These are phyloP conservation scores for Elachura formosa DNA, from an alignment of 2,113 vertebrate genomes.

Conservation along the genomic window DNA sequence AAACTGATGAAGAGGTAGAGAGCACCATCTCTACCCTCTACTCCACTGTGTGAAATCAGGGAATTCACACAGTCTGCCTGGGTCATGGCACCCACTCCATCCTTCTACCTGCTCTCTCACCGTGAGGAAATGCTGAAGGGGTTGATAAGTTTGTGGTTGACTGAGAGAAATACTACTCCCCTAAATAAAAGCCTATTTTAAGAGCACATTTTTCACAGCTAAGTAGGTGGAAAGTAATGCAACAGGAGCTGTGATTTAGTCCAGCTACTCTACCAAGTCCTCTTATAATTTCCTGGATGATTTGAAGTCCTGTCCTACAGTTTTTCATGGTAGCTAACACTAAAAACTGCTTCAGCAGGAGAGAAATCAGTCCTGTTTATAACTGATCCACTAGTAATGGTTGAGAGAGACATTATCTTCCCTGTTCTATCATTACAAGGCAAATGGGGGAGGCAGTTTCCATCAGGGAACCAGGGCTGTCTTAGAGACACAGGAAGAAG, in stretches of 20 bases:
- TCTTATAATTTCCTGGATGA: neutral
- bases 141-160: neutral
- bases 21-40: neutral
- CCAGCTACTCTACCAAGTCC: neutral
- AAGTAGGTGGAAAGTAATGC: neutral
- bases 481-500: neutral
- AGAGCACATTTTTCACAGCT: neutral
- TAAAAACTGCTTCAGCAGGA: neutral
- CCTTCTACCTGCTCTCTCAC: neutral
- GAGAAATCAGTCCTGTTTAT: neutral
- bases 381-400: neutral
- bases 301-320: neutral
- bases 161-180: neutral
- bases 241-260: neutral
- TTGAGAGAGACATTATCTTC: neutral
- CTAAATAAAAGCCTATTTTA: neutral
- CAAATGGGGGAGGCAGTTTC: neutral
- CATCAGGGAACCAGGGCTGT: neutral
- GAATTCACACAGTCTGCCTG: neutral
- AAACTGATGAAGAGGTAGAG: neutral
- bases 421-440: neutral
- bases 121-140: neutral
- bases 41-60: too few relatives aligned
- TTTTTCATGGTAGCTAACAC: neutral
- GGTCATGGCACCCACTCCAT: neutral